These are phyloP conservation scores for Perizoma flavofasciatum DNA, from an alignment of 2,888 invertebrate genomes.

Conservation along the genomic window DNA sequence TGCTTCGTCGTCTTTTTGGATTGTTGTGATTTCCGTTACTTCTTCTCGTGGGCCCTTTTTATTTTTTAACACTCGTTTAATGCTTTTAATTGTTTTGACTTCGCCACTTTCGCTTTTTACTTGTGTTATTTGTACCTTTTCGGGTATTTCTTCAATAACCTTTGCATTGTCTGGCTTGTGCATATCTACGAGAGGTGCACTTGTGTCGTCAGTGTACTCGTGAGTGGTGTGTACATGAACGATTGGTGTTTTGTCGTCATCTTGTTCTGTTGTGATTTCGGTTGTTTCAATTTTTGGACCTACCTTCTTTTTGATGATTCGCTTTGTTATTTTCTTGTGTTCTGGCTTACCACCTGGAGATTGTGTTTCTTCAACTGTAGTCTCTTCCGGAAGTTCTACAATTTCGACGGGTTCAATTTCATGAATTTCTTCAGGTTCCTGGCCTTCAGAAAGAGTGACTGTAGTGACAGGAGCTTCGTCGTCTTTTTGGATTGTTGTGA, in stretches of 20 bases:
- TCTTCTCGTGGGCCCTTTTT: background rate
- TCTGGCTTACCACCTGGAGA: constrained; percentile 46
- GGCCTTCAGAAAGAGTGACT: constrained; percentile 1
- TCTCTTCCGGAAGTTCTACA: constrained; percentile 32
- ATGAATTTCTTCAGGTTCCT: background rate
- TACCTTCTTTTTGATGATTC: constrained; percentile 31
- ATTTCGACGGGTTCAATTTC: constrained; percentile 12
- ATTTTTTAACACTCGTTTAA: constrained; percentile 33
- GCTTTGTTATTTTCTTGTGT: constrained; percentile 41
- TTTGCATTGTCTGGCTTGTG: constrained; percentile 39
- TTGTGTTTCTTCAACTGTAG: constrained; percentile 40
- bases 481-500: constrained; percentile 69
- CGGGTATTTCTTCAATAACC: constrained; percentile 39
- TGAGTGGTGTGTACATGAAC: constrained; percentile 34
- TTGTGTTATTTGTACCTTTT: constrained; percentile 46
- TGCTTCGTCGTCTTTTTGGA: constrained; percentile 49
- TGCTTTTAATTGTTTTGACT: constrained; percentile 52
- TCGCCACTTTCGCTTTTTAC: constrained; percentile 57
- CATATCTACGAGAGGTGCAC: constrained; percentile 42
- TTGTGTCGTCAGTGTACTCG: constrained; percentile 40
- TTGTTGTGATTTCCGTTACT: constrained; percentile 39
- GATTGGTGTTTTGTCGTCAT: constrained; percentile 43
- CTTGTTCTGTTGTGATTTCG: constrained; percentile 40
- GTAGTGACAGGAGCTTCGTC: constrained; percentile 49
- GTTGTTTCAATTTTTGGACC: constrained; percentile 21